phyloP scores from a whole-genome alignment of 2,888 invertebrate genomes.

The Acronicta aceris region DNA sequence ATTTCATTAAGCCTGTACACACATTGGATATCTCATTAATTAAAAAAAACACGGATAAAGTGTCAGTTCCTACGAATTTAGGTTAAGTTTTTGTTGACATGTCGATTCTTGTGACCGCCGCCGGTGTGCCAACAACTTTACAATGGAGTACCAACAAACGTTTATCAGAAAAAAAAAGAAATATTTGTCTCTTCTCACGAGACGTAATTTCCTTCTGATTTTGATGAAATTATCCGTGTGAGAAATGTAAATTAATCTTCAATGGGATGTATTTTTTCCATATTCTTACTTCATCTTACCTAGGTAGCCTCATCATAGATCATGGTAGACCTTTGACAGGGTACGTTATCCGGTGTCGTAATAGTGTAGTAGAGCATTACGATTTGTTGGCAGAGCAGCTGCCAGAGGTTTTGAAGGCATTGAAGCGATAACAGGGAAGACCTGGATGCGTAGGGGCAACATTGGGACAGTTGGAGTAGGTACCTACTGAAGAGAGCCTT shows the following conservation, averaged over 20 bases:
- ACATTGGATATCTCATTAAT: conserved; percentile 62
- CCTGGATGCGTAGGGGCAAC: background rate
- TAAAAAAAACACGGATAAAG: conserved; percentile 68
- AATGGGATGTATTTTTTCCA: no score
- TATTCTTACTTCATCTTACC: no score
- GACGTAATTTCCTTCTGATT: conserved; percentile 20
- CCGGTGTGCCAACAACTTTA: conserved; percentile 64
- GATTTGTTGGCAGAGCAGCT: no score
- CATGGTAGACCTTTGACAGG: no score
- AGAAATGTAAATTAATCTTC: background rate
- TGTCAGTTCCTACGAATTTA: conserved; percentile 70
- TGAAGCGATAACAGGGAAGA: background rate
- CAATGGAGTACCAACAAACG: conserved; percentile 44
- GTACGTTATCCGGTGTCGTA: no score
- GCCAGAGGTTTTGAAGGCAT: no score
- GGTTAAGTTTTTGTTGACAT: conserved; percentile 64
- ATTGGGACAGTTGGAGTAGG: background rate
- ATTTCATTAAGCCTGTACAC: conserved; percentile 57
- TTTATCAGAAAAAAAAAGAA: conserved; percentile 49
- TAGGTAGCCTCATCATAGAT: no score
- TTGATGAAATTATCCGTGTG: conserved; percentile 9
- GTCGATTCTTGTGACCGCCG: conserved; percentile 67
- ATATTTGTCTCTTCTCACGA: conserved; percentile 14
- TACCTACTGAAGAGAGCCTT: background rate
- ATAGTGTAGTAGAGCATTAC: no score